A percentile compares a stretch with the other conserved stretches of the same genome.
These are phyloP conservation scores for Operophtera brumata DNA, from an alignment of 2,888 invertebrate species.

Conservation along the genomic window DNA sequence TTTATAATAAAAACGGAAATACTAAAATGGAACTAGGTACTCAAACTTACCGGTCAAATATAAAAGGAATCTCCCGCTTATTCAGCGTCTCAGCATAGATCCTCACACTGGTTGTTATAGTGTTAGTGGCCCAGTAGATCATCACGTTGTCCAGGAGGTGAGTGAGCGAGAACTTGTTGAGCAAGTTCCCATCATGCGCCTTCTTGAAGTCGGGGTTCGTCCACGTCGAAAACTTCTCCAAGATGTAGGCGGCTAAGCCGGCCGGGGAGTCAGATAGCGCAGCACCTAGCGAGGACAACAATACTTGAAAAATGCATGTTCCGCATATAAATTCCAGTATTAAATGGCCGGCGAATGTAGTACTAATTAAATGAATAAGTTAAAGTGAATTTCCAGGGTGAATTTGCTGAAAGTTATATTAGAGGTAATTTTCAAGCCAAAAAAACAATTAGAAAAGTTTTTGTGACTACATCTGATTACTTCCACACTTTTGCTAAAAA, in stretches of 20 bases:
- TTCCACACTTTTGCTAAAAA: no score
- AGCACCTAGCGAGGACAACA: slow-evolving; percentile 74
- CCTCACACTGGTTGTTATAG: slow-evolving; percentile 72
- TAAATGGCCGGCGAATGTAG: no score
- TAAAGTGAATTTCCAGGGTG: no score
- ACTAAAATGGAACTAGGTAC: not conserved
- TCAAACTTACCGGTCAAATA: slow-evolving; percentile 56
- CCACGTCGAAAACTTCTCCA: slow-evolving; percentile 92
- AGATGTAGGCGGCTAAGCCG: slow-evolving; percentile 92
- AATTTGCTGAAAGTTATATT: no score
- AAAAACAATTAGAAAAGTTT: no score
- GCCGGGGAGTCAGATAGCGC: slow-evolving; percentile 89
- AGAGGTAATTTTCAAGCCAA: no score
- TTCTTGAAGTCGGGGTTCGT: slow-evolving; percentile 78
- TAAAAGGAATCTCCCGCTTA: slow-evolving; percentile 40
- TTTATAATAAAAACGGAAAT: no score
- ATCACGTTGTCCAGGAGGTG: slow-evolving; percentile 78
- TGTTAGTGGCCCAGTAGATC: slow-evolving; percentile 78
- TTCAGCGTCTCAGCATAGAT: slow-evolving; percentile 82
- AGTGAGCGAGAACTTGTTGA: slow-evolving; percentile 62
- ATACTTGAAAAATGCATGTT: not conserved
- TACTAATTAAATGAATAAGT: no score
- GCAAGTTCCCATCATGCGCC: slow-evolving; percentile 83
- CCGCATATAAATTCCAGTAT: no score
- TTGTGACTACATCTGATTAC: no score